Evolutionary conservation across 2,888 invertebrate species (phyloP).

Genomic region (Clostera curtula): DNA sequence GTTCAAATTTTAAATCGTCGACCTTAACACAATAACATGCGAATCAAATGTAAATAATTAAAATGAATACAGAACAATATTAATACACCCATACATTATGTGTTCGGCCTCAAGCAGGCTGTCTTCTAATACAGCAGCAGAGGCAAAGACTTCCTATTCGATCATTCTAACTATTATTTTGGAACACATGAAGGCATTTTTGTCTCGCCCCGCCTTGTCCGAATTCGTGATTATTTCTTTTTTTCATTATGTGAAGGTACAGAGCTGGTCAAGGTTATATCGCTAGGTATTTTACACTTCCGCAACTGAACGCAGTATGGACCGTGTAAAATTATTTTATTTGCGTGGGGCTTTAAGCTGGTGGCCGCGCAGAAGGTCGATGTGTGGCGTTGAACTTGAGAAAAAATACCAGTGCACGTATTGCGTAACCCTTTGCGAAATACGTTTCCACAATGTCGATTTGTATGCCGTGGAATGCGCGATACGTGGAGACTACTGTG

Average conservation of each 20-base stretch:
- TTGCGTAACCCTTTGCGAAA: too few species aligned
- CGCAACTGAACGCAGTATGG: conserved; percentile 14
- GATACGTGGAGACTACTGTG: too few species aligned
- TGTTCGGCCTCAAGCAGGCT: too few species aligned
- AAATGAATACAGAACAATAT: conserved; percentile 7
- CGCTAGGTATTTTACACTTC: conserved; percentile 14
- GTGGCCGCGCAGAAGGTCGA: conserved; percentile 3
- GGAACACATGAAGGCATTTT: conserved; percentile 16
- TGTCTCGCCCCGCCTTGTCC: conserved; percentile 11
- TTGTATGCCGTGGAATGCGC: too few species aligned
- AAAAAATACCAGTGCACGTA: too few species aligned
- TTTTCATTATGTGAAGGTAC: conserved; percentile 6
- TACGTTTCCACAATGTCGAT: too few species aligned
- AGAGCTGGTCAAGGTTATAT: conserved; percentile 14
- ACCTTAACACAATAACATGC: conserved; percentile 27
- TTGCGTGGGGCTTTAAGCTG: conserved; percentile 3
- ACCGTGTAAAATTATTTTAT: conserved; percentile 22
- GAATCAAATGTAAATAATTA: conserved; percentile 6
- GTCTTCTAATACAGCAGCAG: conserved; percentile 9
- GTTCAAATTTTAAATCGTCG: conserved; percentile 21
- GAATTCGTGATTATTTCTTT: conserved; percentile 13
- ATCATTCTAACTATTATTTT: conserved; percentile 14
- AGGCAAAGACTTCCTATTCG: conserved; percentile 16
- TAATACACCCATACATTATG: conserved; percentile 4
- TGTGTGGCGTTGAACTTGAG: too few species aligned